These are phyloP conservation scores for Hephaestus fuliginosus DNA, from an alignment of 2,797 vertebrate species.

Conservation along the genomic window DNA sequence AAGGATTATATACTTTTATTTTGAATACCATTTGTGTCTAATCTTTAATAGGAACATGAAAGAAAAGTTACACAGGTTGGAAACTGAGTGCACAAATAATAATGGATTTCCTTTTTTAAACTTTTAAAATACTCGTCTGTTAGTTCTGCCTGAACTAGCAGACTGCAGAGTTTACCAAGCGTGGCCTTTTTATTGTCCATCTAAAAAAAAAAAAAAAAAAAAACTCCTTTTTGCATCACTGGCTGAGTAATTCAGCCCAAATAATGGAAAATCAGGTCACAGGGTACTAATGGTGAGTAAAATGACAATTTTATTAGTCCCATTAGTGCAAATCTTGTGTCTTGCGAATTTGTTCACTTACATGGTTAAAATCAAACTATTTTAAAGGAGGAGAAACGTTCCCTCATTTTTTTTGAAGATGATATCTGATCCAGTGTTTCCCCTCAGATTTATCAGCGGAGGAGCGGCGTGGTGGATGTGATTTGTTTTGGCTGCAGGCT, in stretches of 20 bases:
- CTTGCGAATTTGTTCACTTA: neutral
- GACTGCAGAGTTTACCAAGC: conserved; percentile 39
- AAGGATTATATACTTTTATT: neutral
- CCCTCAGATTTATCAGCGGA: conserved; percentile 5
- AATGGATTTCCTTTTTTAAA: conserved; percentile 1
- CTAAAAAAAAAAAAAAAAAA: conserved; percentile 11
- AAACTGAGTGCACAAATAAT: conserved; percentile 16
- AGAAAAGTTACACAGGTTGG: neutral
- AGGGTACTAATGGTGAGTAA: conserved; percentile 10
- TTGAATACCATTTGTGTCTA: neutral
- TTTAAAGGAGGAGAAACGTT: neutral
- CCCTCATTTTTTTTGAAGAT: conserved; percentile 7
- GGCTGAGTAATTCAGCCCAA: conserved; percentile 6
- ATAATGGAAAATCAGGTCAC: conserved; percentile 7
- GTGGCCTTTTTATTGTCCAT: conserved; percentile 31
- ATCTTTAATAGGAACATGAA: neutral
- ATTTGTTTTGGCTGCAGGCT: conserved; percentile 62
- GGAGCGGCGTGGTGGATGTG: conserved; percentile 10
- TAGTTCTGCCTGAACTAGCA: neutral
- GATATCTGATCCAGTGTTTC: conserved; percentile 17
- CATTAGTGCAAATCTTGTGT: conserved; percentile 4
- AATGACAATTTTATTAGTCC: conserved; percentile 1
- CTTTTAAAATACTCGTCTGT: neutral
- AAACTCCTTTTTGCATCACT: neutral
- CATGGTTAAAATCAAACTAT: conserved; percentile 1